phyloP scores from a whole-genome alignment of 1,140 invertebrate species.

The Nephotettix cincticeps region DNA sequence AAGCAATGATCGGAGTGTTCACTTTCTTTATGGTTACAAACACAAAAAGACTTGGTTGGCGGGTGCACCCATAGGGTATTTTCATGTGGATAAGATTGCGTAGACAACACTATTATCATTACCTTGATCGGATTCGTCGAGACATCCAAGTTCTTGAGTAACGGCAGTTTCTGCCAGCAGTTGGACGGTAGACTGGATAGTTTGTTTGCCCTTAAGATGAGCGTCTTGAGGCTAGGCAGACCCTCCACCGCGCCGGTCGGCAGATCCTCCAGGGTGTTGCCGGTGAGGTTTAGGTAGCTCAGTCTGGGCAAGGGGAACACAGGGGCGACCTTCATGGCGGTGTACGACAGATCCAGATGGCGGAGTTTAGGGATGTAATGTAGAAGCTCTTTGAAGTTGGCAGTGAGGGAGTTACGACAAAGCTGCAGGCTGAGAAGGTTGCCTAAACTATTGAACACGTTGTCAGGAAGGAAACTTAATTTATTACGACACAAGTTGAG shows the following conservation, averaged over 20 bases:
- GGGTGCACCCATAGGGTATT: background rate
- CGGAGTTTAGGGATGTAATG: constrained; percentile 80
- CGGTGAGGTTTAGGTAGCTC: constrained; percentile 71
- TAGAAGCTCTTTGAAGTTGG: constrained; percentile 88
- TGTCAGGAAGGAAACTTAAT: constrained; percentile 82
- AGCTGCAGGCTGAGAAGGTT: constrained; percentile 76
- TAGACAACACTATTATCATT: constrained; percentile 23
- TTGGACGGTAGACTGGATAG: constrained; percentile 63
- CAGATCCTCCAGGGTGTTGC: constrained; percentile 65
- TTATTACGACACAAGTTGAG: constrained; percentile 79
- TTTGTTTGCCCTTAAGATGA: constrained; percentile 66
- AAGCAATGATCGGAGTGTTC: too few relatives aligned
- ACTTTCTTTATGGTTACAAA: background rate
- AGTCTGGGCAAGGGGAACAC: constrained; percentile 68
- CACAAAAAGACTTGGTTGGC: background rate
- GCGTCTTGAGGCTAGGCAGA: constrained; percentile 59
- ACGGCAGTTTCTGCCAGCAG: constrained; percentile 56
- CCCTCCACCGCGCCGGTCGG: constrained; percentile 61
- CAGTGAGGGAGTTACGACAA: constrained; percentile 75
- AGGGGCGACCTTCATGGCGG: constrained; percentile 71
- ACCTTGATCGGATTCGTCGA: constrained; percentile 65
- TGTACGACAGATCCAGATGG: constrained; percentile 69
- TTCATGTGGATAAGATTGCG: background rate
- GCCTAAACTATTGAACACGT: constrained; percentile 80
- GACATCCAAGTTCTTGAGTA: constrained; percentile 61